phyloP scores from a whole-genome alignment of 1,140 invertebrate species.

The Trinorchestia longiramus region DNA sequence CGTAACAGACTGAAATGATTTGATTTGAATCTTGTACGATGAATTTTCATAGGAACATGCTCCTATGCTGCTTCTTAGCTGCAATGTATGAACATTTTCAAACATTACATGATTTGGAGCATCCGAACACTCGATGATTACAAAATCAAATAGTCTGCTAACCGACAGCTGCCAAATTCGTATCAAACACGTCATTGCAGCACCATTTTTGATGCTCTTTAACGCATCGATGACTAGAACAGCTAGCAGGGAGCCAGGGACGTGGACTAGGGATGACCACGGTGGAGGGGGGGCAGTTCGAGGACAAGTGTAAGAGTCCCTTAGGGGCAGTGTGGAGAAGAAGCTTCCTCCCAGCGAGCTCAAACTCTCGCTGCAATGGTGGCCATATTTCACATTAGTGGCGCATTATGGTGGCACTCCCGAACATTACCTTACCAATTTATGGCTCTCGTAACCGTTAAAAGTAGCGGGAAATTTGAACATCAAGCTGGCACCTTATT shows the following conservation, averaged over 20 bases:
- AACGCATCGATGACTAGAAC: not conserved
- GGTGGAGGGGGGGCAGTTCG: not conserved
- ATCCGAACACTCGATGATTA: not conserved
- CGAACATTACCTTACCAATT: slow-evolving; percentile 67
- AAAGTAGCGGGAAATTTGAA: slow-evolving; percentile 68
- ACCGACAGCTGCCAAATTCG: not conserved
- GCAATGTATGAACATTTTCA: not conserved
- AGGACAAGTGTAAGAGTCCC: slow-evolving; percentile 36
- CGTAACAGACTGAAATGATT: not conserved
- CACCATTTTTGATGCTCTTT: not conserved
- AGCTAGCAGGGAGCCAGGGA: not conserved
- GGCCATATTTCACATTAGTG: slow-evolving; percentile 67
- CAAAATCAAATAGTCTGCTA: not conserved
- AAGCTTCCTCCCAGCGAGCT: slow-evolving; percentile 3
- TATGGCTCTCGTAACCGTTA: slow-evolving; percentile 67
- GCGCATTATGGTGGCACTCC: slow-evolving; percentile 67
- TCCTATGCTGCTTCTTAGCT: not conserved
- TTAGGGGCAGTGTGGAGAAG: not conserved
- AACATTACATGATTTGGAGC: not conserved
- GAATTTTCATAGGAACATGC: not conserved
- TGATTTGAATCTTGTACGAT: not conserved
- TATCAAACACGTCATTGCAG: not conserved
- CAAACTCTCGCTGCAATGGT: slow-evolving; percentile 59
- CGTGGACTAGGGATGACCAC: not conserved
- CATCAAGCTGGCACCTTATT: slow-evolving; percentile 67